phyloP scores from a whole-genome alignment of 2,888 invertebrate species.

The Melikaiella ostensackeni region DNA sequence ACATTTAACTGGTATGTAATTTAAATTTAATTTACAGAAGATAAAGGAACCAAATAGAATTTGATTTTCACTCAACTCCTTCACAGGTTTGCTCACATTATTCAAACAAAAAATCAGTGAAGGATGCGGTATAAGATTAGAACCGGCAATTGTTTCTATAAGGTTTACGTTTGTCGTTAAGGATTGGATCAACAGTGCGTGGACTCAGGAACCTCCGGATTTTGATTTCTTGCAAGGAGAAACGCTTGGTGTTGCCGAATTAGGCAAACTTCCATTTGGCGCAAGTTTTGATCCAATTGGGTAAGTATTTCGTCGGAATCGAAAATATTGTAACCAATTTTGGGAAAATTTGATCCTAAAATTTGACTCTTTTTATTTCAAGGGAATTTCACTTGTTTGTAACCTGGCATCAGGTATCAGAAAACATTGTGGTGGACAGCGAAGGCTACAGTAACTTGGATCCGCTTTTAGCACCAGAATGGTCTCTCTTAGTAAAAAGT shows the following conservation, averaged over 20 bases:
- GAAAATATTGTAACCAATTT: background rate
- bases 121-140: slow-evolving; percentile 76
- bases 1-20: slow-evolving; percentile 84
- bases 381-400: slow-evolving; percentile 87
- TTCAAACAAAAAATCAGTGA: slow-evolving; percentile 93
- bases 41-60: background rate
- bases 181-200: slow-evolving; percentile 81
- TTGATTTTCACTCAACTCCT: slow-evolving; percentile 38
- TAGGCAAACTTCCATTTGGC: slow-evolving; percentile 88
- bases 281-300: slow-evolving; percentile 88
- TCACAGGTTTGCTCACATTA: slow-evolving; percentile 84
- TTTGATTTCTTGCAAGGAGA: slow-evolving; percentile 80
- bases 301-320: slow-evolving; percentile 65
- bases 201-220: slow-evolving; percentile 82
- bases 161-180: slow-evolving; percentile 86
- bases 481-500: slow-evolving; percentile 85
- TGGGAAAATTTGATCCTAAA: too few relatives aligned
- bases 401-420: slow-evolving; percentile 92
- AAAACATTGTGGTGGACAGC: slow-evolving; percentile 92
- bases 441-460: slow-evolving; percentile 93
- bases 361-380: slow-evolving; percentile 35
- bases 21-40: background rate
- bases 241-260: slow-evolving; percentile 78
- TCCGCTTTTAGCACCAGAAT: slow-evolving; percentile 88
- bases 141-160: slow-evolving; percentile 85